Evolutionary conservation across 2,113 vertebrate species (phyloP).

Genomic region (Solea senegalensis): DNA sequence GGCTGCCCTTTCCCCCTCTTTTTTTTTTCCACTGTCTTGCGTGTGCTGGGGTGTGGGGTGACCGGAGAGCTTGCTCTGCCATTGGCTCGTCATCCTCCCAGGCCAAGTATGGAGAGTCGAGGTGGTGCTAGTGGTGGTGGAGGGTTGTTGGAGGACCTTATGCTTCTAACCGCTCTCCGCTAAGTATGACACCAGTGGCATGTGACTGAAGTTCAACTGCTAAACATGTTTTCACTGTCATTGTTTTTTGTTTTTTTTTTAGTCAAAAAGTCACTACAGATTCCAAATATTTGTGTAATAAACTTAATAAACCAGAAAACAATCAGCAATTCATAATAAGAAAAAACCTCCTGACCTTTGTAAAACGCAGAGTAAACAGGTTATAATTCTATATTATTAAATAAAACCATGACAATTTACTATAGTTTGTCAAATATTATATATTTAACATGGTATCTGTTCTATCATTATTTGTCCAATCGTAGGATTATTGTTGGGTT

Average conservation of each 20-base stretch:
- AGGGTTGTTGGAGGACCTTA: conserved; percentile 82
- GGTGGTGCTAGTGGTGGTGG: conserved; percentile 46
- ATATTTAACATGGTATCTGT: neutral
- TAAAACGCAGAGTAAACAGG: too few relatives aligned
- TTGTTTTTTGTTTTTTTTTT: neutral
- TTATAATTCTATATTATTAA: too few relatives aligned
- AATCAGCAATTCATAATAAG: too few relatives aligned
- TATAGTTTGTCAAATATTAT: neutral
- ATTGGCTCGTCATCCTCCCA: conserved; percentile 81
- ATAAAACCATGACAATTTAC: neutral
- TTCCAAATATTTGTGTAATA: too few relatives aligned
- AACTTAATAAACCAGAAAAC: too few relatives aligned
- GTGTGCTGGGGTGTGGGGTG: conserved; percentile 80
- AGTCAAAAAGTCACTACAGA: too few relatives aligned
- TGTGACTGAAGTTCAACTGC: conserved; percentile 3
- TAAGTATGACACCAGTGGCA: conserved; percentile 75
- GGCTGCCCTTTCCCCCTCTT: conserved; percentile 36
- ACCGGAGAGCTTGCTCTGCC: conserved; percentile 63
- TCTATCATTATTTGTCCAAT: too few relatives aligned
- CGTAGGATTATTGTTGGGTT: too few relatives aligned
- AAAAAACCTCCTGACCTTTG: too few relatives aligned
- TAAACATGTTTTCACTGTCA: neutral
- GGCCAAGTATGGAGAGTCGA: conserved; percentile 79
- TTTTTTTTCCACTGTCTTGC: conserved; percentile 34
- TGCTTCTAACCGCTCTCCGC: conserved; percentile 79